Evolutionary conservation across 1,140 invertebrate genomes (phyloP), one percentile per base, ranked within the genome.

Genomic region (Steinernema feltiae): DNA sequence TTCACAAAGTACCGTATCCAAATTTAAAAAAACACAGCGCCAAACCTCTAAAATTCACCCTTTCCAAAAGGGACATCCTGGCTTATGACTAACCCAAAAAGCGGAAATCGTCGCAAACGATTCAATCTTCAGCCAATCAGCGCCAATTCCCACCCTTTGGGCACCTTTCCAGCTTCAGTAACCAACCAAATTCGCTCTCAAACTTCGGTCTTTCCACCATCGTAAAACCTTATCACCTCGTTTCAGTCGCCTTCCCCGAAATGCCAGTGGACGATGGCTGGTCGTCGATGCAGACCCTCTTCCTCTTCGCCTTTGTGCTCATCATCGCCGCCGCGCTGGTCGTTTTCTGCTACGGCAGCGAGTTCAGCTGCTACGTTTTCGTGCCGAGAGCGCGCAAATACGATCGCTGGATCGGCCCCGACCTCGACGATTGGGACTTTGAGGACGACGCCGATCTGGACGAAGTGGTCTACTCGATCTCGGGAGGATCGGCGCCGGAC

Each of bases 371-470:
- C 24, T 63, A 63, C 24, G 24, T 63, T 63, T 63, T 63, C 24
- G 53, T 63, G 53, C 53, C 53, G 53, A 3, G 53, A 63, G 24
- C 53, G 7, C 53, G 53, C 15, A 63, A 63, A 63, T 63, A 63
- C 24, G 53, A 63, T 27, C 53, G 53, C 53, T 63, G 53, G 53
- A 63, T 63, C 24, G 53, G 53, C 7, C 53, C 53, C 53, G 53
- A 63, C 24, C 53, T 63, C 15, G 53, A 63, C 53, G 53, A 63
- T 27, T 63, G 53, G 53, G 53, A 63, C 53, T 63, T 63, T 27
- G 53, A 63, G 3, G 53, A 63, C 24, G 53, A 63, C 53, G 53
- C 53, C 53, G 53, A 63, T 63, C 53, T 63, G 12, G 53, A 63
- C 53, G 53, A 63, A 27, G 53, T 63, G 53, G 53, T 63, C 24